Conservation (phyloP, 2,113 vertebrate genomes). For the Ranitomeya imitator region DNA sequence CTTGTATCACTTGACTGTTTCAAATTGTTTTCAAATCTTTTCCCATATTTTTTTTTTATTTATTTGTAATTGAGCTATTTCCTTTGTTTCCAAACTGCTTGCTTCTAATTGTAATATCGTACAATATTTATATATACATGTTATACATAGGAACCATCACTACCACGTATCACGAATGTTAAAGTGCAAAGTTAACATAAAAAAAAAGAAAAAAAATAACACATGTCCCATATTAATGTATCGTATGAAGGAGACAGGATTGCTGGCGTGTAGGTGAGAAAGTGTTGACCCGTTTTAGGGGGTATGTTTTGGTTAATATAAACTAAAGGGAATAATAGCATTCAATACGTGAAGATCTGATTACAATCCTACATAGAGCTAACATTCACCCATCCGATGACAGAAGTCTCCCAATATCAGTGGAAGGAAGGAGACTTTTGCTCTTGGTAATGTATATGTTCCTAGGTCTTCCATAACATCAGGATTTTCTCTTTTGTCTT, state of each 20-base stretch:
- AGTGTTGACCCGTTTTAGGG: constrained; percentile 17
- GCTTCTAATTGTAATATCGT: constrained; percentile 80
- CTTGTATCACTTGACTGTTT: constrained; percentile 77
- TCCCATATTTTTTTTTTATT: constrained; percentile 63
- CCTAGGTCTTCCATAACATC: constrained; percentile 28
- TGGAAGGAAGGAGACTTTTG: neutral
- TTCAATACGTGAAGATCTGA: constrained; percentile 1
- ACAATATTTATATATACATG: constrained; percentile 84
- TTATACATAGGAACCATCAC: constrained; percentile 69
- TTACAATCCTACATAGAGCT: constrained; percentile 8
- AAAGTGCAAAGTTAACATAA: constrained; percentile 10
- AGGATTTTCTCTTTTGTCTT: neutral
- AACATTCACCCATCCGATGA: neutral
- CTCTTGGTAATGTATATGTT: neutral
- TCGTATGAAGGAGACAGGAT: neutral
- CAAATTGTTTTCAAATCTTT: constrained; percentile 71
- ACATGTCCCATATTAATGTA: constrained; percentile 19
- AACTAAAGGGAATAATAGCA: neutral
- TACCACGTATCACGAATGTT: constrained; percentile 48
- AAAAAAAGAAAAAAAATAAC: neutral
- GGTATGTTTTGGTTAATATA: neutral
- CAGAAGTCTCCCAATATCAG: neutral
- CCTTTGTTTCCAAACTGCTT: constrained; percentile 71
- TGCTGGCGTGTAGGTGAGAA: neutral
- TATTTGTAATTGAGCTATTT: constrained; percentile 64